These are phyloP conservation scores for Drusus annulatus DNA, from an alignment of 1,140 invertebrate genomes.

Conservation along the genomic window DNA sequence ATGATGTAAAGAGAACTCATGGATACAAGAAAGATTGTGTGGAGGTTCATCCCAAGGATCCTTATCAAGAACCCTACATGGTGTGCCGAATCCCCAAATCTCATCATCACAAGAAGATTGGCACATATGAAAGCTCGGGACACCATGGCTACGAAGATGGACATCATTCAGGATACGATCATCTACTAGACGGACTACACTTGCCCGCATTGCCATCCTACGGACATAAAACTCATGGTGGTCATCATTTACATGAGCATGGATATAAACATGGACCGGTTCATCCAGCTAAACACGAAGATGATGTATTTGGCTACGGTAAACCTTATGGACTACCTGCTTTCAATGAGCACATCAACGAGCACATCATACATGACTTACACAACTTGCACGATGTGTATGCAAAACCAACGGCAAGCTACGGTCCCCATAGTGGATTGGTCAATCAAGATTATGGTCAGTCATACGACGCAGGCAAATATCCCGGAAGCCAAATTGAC, in stretches of 20 bases:
- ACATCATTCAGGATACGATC: neutral
- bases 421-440: neutral
- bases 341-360: neutral
- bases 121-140: neutral
- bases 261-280: neutral
- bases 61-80: conserved; percentile 11
- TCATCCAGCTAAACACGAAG: neutral
- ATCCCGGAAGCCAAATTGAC: neutral
- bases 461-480: neutral
- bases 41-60: neutral
- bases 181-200: neutral
- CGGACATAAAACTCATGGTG: neutral
- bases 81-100: neutral
- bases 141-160: neutral
- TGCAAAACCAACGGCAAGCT: neutral
- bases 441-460: neutral
- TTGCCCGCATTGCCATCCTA: no score
- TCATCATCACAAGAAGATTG: neutral
- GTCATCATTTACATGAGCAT: neutral
- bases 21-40: neutral
- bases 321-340: neutral
- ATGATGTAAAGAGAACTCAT: neutral
- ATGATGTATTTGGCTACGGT: neutral
- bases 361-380: neutral
- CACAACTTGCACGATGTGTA: neutral